These are phyloP conservation scores for Solenopsis invicta DNA, from an alignment of 1,140 invertebrate genomes.

Conservation along the genomic window DNA sequence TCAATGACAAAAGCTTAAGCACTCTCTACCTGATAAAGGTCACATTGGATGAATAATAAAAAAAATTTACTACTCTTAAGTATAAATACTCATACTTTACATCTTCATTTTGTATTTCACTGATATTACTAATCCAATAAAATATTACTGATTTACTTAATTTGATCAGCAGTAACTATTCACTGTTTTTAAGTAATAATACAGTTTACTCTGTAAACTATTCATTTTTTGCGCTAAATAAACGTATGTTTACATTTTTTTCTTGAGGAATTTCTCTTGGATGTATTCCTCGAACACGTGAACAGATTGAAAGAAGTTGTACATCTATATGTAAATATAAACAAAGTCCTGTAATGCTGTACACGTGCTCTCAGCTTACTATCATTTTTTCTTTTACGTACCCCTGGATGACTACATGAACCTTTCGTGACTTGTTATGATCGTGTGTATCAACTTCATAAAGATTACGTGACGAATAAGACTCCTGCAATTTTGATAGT, in stretches of 20 bases:
- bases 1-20: too few relatives aligned
- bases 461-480: background rate
- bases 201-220: background rate
- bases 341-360: background rate
- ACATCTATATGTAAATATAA: background rate
- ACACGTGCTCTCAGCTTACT: background rate
- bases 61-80: too few relatives aligned
- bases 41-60: too few relatives aligned
- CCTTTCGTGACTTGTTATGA: background rate
- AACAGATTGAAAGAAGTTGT: constrained; percentile 13
- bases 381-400: background rate
- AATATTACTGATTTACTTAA: too few relatives aligned
- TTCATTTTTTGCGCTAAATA: background rate
- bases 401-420: background rate
- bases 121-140: too few relatives aligned
- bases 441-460: background rate
- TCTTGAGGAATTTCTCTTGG: background rate
- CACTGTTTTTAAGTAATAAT: too few relatives aligned
- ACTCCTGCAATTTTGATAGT: background rate
- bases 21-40: too few relatives aligned
- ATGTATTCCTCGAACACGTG: background rate
- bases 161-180: too few relatives aligned
- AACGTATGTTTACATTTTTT: constrained; percentile 1
- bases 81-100: too few relatives aligned
- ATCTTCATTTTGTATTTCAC: too few relatives aligned